Evolutionary conservation across 2,888 invertebrate species (phyloP).

Genomic region (Incurvaria masculella): DNA sequence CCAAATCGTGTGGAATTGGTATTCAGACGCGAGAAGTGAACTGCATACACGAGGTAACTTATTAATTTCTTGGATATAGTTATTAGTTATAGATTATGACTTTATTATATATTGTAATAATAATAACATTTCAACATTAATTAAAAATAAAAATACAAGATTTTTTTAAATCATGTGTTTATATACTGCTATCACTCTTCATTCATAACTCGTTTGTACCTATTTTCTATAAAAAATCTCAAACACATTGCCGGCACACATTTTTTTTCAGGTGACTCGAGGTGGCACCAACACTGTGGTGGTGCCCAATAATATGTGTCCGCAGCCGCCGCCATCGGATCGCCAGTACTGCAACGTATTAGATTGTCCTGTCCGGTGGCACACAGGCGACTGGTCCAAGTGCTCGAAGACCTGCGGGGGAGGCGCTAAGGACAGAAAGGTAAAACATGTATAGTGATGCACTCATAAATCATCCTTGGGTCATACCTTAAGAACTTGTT

Average conservation of each 20-base stretch:
- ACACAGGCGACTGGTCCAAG: slow-evolving; percentile 82
- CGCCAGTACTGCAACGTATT: slow-evolving; percentile 89
- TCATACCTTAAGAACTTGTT: no score
- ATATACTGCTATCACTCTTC: no score
- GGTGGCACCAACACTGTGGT: slow-evolving; percentile 86
- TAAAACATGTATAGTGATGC: no score
- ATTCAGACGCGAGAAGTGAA: slow-evolving; percentile 87
- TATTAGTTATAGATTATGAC: neutral
- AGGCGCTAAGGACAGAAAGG: slow-evolving; percentile 80
- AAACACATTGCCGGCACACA: no score
- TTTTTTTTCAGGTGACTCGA: slow-evolving; percentile 63
- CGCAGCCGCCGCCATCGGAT: slow-evolving; percentile 85
- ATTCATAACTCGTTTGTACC: no score
- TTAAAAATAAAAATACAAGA: no score
- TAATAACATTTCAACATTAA: no score
- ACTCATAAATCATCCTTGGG: no score
- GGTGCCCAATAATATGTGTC: slow-evolving; percentile 92
- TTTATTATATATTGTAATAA: no score
- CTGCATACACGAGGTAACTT: slow-evolving; percentile 71
- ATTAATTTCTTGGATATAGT: neutral
- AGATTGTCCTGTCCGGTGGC: slow-evolving; percentile 92
- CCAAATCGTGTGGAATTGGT: slow-evolving; percentile 92
- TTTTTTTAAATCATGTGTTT: no score
- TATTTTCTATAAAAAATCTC: no score
- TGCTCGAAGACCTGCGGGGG: slow-evolving; percentile 94